Evolutionary conservation across 2,888 invertebrate species (phyloP).

Genomic region (Drosophila recens): DNA sequence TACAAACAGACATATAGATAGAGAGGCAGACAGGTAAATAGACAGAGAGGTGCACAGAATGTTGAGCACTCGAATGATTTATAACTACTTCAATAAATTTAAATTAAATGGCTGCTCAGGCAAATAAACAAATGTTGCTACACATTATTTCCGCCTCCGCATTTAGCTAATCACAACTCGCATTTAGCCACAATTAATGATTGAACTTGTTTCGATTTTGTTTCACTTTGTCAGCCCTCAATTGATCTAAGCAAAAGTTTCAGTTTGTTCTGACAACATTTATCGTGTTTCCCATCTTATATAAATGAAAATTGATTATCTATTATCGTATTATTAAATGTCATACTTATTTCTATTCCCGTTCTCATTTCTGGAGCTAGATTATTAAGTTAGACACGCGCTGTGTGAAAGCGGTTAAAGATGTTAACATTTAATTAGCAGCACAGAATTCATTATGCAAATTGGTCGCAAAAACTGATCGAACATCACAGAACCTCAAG

Average conservation of each 20-base stretch:
- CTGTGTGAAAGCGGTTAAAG: conserved; percentile 61
- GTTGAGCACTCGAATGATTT: conserved; percentile 62
- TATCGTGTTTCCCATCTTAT: background rate
- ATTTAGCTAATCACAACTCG: conserved; percentile 46
- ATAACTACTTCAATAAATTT: conserved; percentile 72
- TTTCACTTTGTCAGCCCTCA: conserved; percentile 30
- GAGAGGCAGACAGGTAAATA: conserved; percentile 22
- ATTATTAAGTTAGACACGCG: conserved; percentile 56
- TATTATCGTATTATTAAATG: conserved; percentile 11
- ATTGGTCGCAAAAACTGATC: conserved; percentile 51
- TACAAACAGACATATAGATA: conserved; percentile 20
- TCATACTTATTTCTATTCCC: conserved; percentile 25
- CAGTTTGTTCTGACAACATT: background rate
- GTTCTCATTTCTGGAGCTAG: conserved; percentile 7
- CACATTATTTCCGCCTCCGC: conserved; percentile 74
- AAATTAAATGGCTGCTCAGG: conserved; percentile 54
- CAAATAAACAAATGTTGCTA: conserved; percentile 52
- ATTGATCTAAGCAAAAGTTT: conserved; percentile 4
- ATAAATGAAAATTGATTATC: conserved; percentile 20
- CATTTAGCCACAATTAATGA: conserved; percentile 24
- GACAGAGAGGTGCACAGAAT: conserved; percentile 41
- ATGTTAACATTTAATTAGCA: conserved; percentile 60
- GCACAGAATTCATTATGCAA: conserved; percentile 72
- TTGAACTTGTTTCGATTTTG: conserved; percentile 25
- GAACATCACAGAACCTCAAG: conserved; percentile 31